Evolutionary conservation across 2,113 vertebrate genomes (phyloP), one percentile per base, ranked within the genome.

Genomic region (Pampusana beccarii): DNA sequence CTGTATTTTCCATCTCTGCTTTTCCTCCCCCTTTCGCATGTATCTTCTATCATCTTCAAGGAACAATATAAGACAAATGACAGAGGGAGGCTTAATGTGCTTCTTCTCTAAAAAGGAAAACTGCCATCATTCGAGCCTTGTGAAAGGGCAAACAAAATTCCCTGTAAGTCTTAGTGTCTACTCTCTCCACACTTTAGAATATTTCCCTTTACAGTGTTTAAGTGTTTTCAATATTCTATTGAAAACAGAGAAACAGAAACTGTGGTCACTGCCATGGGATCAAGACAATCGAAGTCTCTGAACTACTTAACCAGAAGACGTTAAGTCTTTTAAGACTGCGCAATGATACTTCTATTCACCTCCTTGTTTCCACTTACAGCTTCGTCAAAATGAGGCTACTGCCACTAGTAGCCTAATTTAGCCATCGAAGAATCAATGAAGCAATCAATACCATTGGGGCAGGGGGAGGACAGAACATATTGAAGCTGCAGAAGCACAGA

Each of bases 401-500:
- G 3, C 13, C 50, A 57, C 44, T n/a, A 83, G 31, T 9, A 94
- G 73, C n/a, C 65, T 80, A 78, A 95, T 70, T 74, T 38, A 92
- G 51, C 16, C 51, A 57, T n/a, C 56, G 87, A 86, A 80, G 71
- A 92, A 73, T 73, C 46, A 86, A 14, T 60, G 38, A 71, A 89
- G 33, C 12, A n/a, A 26, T 69, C 14, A n/a, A 26, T 69, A 69
- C 6, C 44, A 82, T 23, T 50, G 38, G 6, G 20, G 29, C 34
- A 80, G 21, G 11, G 11, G 34, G 42, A 92, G 5, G 48, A 58
- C 11, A 67, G 74, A 80, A 92, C 29, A 62, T 28, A 91, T 0
- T 77, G 58, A 92, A 93, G 26, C 51, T 88, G 67, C 66, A 58
- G 42, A 88, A 90, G 79, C 74, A 77, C 61, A 92, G 81, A 86